phyloP scores from a whole-genome alignment of 2,888 invertebrate genomes.

The Thera britannica region DNA sequence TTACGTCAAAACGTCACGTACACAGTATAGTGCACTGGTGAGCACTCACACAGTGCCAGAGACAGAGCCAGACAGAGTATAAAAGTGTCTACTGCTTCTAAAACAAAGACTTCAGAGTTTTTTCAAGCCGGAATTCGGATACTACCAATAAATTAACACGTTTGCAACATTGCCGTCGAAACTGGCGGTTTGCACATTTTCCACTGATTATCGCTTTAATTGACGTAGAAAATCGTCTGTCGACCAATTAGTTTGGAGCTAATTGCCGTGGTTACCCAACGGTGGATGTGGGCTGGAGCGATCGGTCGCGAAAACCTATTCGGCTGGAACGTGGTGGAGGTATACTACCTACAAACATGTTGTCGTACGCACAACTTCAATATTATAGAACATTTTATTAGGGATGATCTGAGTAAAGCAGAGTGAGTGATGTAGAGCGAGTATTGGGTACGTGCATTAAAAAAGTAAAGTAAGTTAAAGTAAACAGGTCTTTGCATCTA shows the following conservation, averaged over 20 bases:
- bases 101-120: background rate
- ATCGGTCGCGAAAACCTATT: slow-evolving; percentile 26
- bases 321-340: slow-evolving; percentile 11
- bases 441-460: no score
- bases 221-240: slow-evolving; percentile 32
- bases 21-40: no score
- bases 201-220: slow-evolving; percentile 31
- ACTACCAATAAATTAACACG: slow-evolving; percentile 19
- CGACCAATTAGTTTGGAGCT: slow-evolving; percentile 29
- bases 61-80: no score
- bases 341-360: background rate
- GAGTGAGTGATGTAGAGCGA: no score
- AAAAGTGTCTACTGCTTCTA: background rate
- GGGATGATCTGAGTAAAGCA: no score
- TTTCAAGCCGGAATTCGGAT: slow-evolving; percentile 21
- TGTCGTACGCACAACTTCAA: background rate
- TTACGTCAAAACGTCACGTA: no score
- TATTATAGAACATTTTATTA: background rate
- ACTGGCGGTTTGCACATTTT: slow-evolving; percentile 29
- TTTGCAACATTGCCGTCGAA: slow-evolving; percentile 27
- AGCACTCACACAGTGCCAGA: no score
- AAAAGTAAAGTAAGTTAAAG: no score
- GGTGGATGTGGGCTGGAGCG: slow-evolving; percentile 20
- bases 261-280: slow-evolving; percentile 28
- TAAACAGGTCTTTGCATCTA: no score